These are phyloP conservation scores for Pandion haliaetus DNA, from an alignment of 2,113 vertebrate genomes.

Conservation along the genomic window DNA sequence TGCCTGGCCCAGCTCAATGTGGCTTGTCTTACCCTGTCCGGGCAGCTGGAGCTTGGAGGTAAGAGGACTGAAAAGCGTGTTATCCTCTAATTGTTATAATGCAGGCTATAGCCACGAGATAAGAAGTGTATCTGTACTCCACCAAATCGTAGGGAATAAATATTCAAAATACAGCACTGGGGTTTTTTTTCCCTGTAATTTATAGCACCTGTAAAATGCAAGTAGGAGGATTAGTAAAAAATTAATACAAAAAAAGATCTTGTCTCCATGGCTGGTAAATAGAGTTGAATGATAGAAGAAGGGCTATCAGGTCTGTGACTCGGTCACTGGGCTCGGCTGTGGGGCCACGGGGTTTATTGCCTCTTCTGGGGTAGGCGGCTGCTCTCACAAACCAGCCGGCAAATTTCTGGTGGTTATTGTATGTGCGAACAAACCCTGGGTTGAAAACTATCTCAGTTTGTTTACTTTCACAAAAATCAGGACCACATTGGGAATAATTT, in stretches of 20 bases:
- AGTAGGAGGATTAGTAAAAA: neutral
- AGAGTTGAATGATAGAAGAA: accelerated
- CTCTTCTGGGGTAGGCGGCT: neutral
- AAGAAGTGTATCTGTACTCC: neutral
- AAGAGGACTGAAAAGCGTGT: neutral
- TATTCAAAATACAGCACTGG: neutral
- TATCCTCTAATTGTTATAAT: neutral
- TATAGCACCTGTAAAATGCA: neutral
- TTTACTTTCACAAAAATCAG: neutral
- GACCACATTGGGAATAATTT: neutral
- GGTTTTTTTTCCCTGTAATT: neutral
- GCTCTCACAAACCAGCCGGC: neutral
- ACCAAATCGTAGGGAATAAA: neutral
- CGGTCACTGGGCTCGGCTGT: neutral
- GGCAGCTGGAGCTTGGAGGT: constrained; percentile 9
- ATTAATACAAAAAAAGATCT: neutral
- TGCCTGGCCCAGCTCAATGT: neutral
- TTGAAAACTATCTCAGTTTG: neutral
- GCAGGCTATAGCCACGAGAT: neutral
- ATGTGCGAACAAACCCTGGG: neutral
- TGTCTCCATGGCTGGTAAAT: accelerated
- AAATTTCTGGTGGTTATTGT: accelerated
- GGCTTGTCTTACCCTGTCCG: neutral
- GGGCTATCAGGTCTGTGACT: neutral
- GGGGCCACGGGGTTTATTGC: neutral